A percentile compares a stretch with the other conserved stretches of the same genome.
These are phyloP conservation scores for Gavia stellata DNA, from an alignment of 2,113 vertebrate species.

Conservation along the genomic window DNA sequence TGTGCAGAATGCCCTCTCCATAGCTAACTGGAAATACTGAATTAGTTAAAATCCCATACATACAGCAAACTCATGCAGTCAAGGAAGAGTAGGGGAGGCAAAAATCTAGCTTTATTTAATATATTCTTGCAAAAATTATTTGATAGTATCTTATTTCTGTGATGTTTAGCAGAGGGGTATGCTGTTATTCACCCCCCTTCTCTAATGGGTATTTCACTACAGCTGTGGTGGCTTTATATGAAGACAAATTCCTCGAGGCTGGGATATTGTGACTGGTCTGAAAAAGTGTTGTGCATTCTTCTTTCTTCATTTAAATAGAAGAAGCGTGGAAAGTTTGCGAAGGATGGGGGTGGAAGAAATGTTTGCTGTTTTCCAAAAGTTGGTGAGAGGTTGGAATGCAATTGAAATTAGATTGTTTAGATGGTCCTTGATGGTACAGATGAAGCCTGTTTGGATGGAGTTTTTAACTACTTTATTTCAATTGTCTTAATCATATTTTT, in stretches of 20 bases:
- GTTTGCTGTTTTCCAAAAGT: background rate
- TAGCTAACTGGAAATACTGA: background rate
- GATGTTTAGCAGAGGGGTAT: background rate
- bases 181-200: background rate
- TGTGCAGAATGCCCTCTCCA: background rate
- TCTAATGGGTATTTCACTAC: background rate
- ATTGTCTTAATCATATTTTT: background rate
- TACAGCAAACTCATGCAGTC: background rate
- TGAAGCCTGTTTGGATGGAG: background rate
- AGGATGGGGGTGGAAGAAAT: background rate
- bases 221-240: background rate
- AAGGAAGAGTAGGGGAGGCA: background rate
- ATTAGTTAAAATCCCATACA: background rate
- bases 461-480: background rate
- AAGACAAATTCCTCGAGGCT: conserved; percentile 21
- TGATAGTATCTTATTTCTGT: background rate
- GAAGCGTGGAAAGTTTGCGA: background rate
- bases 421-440: background rate
- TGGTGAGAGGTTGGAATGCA: background rate
- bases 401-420: background rate
- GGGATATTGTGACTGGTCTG: background rate
- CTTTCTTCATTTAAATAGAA: background rate
- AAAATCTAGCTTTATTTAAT: background rate
- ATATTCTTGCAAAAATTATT: background rate
- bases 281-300: conserved; percentile 1